Evolutionary conservation across 2,113 vertebrate genomes (phyloP), one percentile per base, ranked within the genome.

Genomic region (Perognathus longimembris): DNA sequence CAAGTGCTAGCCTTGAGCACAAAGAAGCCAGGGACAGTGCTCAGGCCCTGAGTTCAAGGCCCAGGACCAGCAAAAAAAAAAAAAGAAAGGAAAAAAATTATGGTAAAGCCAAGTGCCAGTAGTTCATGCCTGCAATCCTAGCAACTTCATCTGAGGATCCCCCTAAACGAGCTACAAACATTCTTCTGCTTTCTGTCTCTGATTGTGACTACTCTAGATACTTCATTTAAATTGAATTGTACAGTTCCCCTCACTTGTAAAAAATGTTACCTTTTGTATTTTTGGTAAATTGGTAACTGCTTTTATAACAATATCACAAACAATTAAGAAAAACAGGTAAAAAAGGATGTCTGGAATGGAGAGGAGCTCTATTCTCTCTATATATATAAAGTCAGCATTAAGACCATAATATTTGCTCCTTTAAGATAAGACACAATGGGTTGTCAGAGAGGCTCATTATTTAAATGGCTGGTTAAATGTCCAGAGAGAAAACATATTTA

Each of bases 391-490:
- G 63, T 92, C 73, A 81, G 38, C 57, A 54, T 17, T 67, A 57
- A 92, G 12, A 1, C 40, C 24, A 34, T 30, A 79, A 32, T 77
- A 21, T 57, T 73, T 64, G n/a, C n/a, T 85, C 73, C 76, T 78
- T 85, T 54, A 50, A 32, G 70, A 82, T 28, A 88, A 73, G 87
- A 69, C 73, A 34, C 66, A 89, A 71, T 78, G 26, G 22, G 38
- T 74, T 61, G 7, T 84, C 63, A 88, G 30, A 92, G 76, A 69
- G 40, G 63, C 15, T 64, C 24, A 4, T 67, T 36, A 78, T 82
- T 88, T 90, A 88, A 85, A 61, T 81, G 67, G 59, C 50, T 74
- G 64, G 28, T 38, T 82, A 50, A 90, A 73, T 69, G 82, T 79
- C 83, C 73, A 50, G 1, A 59, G 38, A 70, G 84, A 7, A 82